Conservation (phyloP, 2,888 invertebrate species). For the Cheilosia impressa region DNA sequence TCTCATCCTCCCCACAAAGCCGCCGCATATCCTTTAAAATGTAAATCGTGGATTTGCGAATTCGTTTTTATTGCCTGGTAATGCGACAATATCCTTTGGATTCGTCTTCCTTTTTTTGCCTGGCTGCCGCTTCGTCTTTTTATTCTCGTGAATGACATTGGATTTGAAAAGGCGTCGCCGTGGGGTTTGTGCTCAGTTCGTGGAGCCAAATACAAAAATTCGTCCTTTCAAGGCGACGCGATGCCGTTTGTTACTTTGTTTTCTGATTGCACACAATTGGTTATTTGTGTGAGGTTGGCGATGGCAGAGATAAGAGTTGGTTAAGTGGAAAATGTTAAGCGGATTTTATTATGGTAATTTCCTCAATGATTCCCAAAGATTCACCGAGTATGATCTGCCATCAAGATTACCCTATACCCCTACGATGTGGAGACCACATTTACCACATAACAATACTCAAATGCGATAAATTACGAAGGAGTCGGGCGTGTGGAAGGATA, state of each 20-base stretch:
- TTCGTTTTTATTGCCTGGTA: conserved; percentile 75
- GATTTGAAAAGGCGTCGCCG: conserved; percentile 72
- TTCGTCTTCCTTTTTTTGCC: conserved; percentile 29
- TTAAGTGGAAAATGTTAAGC: conserved; percentile 74
- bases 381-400: conserved; percentile 45
- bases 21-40: conserved; percentile 74
- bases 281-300: conserved; percentile 65
- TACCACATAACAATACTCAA: conserved; percentile 62
- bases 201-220: conserved; percentile 37
- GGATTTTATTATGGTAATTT: conserved; percentile 75
- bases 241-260: conserved; percentile 61
- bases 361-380: conserved; percentile 29
- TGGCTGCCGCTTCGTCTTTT: conserved; percentile 7
- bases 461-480: conserved; percentile 56
- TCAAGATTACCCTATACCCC: conserved; percentile 14
- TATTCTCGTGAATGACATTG: conserved; percentile 62
- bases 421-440: conserved; percentile 20
- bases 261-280: conserved; percentile 73
- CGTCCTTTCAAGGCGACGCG: conserved; percentile 54
- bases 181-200: conserved; percentile 1
- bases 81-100: conserved; percentile 75
- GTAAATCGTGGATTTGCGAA: conserved; percentile 75
- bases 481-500: conserved; percentile 51
- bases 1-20: conserved; percentile 18
- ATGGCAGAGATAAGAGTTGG: conserved; percentile 71